A percentile compares a stretch with the other conserved stretches of the same genome.
These are phyloP conservation scores for Periophthalmus modestus DNA, from an alignment of 2,113 vertebrate genomes.

Conservation along the genomic window DNA sequence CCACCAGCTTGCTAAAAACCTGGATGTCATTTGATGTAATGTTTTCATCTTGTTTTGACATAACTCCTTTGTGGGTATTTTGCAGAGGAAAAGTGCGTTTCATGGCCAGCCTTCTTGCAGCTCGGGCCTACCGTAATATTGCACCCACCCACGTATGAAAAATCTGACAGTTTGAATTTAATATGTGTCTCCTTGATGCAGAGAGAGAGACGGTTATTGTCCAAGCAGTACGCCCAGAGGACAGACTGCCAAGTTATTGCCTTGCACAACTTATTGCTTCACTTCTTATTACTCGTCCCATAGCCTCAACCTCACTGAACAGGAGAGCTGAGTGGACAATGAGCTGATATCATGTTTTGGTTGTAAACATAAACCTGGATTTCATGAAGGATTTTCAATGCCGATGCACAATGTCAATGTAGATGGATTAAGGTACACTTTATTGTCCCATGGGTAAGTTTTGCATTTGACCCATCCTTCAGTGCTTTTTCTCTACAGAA, in stretches of 20 bases:
- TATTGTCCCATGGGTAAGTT: no score
- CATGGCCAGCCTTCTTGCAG: slow-evolving; percentile 6
- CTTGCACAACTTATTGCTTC: slow-evolving; percentile 67
- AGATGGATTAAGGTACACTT: no score
- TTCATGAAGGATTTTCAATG: background rate
- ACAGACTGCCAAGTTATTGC: slow-evolving; percentile 51
- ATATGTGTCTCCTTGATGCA: slow-evolving; percentile 30
- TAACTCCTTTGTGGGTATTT: background rate
- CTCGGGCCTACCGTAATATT: slow-evolving; percentile 20
- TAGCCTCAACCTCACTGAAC: slow-evolving; percentile 15
- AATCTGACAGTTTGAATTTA: slow-evolving; percentile 33
- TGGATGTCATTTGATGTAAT: background rate
- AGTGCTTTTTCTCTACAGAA: no score
- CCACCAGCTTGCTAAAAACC: background rate
- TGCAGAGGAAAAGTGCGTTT: slow-evolving; percentile 1
- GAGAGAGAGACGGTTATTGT: slow-evolving; percentile 26
- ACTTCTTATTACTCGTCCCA: slow-evolving; percentile 47
- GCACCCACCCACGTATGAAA: slow-evolving; percentile 5
- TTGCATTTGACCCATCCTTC: no score
- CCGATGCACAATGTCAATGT: background rate
- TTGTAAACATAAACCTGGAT: slow-evolving; percentile 22
- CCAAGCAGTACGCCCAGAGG: slow-evolving; percentile 38
- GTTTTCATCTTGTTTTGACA: background rate
- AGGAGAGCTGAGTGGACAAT: slow-evolving; percentile 11
- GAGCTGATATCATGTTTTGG: slow-evolving; percentile 12